Base-by-base conservation (phyloP, 64 coral and sea anemone genomes). In the Dendronephthya gigantea region DNA sequence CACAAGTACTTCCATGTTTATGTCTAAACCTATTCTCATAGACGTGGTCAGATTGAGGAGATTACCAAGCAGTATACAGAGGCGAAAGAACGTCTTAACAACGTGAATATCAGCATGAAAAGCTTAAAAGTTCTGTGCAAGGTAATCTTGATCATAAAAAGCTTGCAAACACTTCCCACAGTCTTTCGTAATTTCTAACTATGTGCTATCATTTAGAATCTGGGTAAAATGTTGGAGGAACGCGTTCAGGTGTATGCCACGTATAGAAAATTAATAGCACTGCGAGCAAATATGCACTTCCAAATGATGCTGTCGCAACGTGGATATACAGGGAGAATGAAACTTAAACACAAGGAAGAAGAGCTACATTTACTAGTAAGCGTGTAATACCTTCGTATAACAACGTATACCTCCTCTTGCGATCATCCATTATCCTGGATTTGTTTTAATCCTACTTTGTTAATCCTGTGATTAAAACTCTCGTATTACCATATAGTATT, bases 281-380 rank as follows among this genome's bases (percentile, higher is more conserved):
- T 97, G 11, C 70, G 94, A 25, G 94, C 94, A 0, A 93, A 93
- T 55, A 88, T 76, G 83, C 89, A 91, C n/a, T 97, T 97, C n/a
- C 90, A 91, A 48, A 97, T 97, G 94, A 97, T 97, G 94, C 86
- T 97, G 10, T 93, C 94, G 17, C 94, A 93, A 70, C 84, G 94
- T 32, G 94, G 94, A 11, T 97, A 93, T 84, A 88, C 74, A 59
- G 94, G 94, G 9, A 90, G 86, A 28, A 97, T 97, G 91, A 90
- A 56, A 38, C 90, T 97, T 50, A 89, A 97, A 34, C 94, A 97
- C 40, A 32, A 19, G 30, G 82, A 85, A 15, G 94, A 97, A 58
- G 35, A 65, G 12, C 84, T 97, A 12, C 34, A 29, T 2, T 74
- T 97, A 65, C 72, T 90, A 83, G 94, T 97, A 45, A 91, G 52